These are phyloP conservation scores for Manis javanica DNA, from an alignment of 2,797 vertebrate species.

Conservation along the genomic window DNA sequence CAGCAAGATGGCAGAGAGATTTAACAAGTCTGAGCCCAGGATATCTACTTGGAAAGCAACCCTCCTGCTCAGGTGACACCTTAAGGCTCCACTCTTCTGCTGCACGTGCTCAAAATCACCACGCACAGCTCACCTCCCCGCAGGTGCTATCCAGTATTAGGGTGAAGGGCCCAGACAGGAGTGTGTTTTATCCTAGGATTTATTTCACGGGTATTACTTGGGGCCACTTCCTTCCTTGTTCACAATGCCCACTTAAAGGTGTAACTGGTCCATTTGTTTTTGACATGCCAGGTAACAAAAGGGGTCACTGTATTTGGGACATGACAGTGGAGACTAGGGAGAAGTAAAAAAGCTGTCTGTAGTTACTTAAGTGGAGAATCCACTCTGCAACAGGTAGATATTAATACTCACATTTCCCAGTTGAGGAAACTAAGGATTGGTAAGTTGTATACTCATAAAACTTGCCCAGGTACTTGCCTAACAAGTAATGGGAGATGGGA, in stretches of 20 bases:
- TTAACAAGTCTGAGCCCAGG: background rate
- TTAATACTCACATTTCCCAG: background rate
- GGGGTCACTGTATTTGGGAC: background rate
- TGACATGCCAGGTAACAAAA: background rate
- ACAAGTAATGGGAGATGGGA: background rate
- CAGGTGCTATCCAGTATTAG: too few species aligned
- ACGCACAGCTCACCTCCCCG: fast-evolving
- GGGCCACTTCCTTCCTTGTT: background rate
- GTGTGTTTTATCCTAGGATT: background rate
- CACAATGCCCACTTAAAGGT: background rate
- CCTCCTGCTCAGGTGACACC: background rate
- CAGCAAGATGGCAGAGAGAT: fast-evolving
- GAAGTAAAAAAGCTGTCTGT: background rate
- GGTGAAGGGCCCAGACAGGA: background rate
- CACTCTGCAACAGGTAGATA: background rate
- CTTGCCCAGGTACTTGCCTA: background rate
- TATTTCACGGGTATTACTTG: background rate
- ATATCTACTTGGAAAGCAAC: background rate
- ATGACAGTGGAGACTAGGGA: background rate
- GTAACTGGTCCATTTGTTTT: background rate
- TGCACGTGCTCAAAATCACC: background rate
- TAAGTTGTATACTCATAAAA: background rate
- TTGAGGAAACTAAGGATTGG: background rate
- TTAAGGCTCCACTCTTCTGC: background rate
- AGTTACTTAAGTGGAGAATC: background rate